Base-by-base conservation (phyloP, 2,113 vertebrate genomes). In the Ia io region DNA sequence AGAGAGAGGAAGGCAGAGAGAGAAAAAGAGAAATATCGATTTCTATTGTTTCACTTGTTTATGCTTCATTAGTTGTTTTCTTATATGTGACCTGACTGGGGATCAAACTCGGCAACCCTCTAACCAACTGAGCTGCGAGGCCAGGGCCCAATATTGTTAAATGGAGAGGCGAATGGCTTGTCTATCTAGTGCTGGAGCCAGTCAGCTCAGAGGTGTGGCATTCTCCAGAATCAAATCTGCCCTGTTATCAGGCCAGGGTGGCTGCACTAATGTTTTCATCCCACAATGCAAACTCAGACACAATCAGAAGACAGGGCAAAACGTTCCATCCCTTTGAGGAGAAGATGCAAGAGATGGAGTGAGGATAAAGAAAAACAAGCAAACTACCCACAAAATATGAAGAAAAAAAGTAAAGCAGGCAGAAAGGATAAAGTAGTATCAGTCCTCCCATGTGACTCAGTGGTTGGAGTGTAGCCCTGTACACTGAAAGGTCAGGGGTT, bases 331-430 rank as follows among this genome's bases (percentile, higher is more conserved):
- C 23, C 56, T 56, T 65, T 82, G n/a, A 35, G 42, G 20, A 90
- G 93, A 88, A 44, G n/a, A 70, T 63, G 14, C 67, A 79, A 90
- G 61, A 88, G 42, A 65, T 83, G 37, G 23, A 28, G 9, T 84
- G 67, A 89, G 37, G 90, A 88, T 14, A 83, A 77, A 82, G 76
- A 77, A 90, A 84, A 92, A 37, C 74, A 84, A 92, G 28, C n/a
- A 44, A 91, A 78, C 44, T 85, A 84, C 49, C 12, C 17, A 42
- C 59, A 84, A 94, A 88, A 87, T 40, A 73, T 79, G 35, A 90
- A 84, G 8, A 63, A 16, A 44, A 61, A 87, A 61, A 89, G 37
- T 47, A 82, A 88, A 3, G 42, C 56, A 61, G 11, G 13, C 56
- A 88, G 51, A 91, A 95, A 78, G 16, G 20, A 53, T 94, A 86